A percentile compares a stretch with the other conserved stretches of the same genome.
Conservation (phyloP, 2,888 invertebrate species). For the Diadegma fenestrale region DNA sequence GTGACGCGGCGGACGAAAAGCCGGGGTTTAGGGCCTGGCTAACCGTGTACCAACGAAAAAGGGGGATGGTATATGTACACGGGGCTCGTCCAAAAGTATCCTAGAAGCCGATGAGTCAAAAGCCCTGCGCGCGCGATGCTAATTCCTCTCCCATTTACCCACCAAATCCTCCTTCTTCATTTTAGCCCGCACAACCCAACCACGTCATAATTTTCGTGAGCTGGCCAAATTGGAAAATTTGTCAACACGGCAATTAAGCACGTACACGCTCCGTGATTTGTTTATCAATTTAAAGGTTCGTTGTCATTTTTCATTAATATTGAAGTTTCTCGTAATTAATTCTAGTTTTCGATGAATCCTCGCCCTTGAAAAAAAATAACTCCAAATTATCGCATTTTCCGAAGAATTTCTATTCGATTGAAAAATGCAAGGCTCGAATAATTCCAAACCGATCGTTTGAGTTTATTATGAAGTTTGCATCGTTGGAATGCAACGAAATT, state of each 20-base stretch:
- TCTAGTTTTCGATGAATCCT: background rate
- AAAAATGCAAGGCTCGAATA: background rate
- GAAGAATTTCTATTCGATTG: background rate
- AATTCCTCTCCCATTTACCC: constrained; percentile 48
- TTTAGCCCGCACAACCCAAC: constrained; percentile 7
- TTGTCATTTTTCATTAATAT: no score
- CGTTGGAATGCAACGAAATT: no score
- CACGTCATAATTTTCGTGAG: background rate
- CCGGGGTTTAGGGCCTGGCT: constrained; percentile 46
- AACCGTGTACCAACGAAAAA: background rate
- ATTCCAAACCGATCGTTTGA: background rate
- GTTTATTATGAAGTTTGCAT: no score
- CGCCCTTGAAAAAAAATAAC: background rate
- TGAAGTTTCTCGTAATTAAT: no score
- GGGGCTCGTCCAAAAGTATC: constrained; percentile 43
- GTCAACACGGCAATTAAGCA: background rate
- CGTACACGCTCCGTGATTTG: background rate
- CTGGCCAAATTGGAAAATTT: background rate
- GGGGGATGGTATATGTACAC: constrained; percentile 6
- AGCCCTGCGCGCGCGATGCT: constrained; percentile 46
- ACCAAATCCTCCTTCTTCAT: constrained; percentile 8
- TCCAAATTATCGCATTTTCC: background rate
- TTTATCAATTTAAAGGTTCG: background rate
- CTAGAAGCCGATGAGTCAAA: constrained; percentile 65
- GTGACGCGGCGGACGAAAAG: constrained; percentile 53